phyloP scores from a whole-genome alignment of 2,888 invertebrate genomes.

The Calliphora vomitoria region DNA sequence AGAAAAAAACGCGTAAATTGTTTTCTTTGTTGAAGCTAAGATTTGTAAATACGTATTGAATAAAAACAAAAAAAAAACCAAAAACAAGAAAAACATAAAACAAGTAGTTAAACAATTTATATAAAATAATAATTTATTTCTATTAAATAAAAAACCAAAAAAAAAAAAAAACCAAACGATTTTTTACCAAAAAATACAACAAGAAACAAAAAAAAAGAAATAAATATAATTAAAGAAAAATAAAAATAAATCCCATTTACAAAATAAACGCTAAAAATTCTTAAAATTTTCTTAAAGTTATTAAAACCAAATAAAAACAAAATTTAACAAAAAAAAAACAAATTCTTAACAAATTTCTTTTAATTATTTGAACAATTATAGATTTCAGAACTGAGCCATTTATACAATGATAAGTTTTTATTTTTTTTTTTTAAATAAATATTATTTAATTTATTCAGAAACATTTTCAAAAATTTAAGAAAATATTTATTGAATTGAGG shows the following conservation, averaged over 20 bases:
- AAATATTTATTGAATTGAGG: background rate
- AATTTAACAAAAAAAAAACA: conserved; percentile 64
- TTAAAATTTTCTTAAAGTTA: conserved; percentile 65
- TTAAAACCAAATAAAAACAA: conserved; percentile 68
- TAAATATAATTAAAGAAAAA: conserved; percentile 11
- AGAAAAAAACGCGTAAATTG: conserved; percentile 68
- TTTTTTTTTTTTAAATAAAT: background rate
- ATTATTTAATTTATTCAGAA: background rate
- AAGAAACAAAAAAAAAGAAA: conserved; percentile 41
- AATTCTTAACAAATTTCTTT: conserved; percentile 48
- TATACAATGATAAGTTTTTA: conserved; percentile 3
- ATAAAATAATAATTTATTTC: conserved; percentile 72
- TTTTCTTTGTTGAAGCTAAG: conserved; percentile 72
- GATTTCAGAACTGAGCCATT: conserved; percentile 43
- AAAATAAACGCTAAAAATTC: conserved; percentile 69
- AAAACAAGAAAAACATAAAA: conserved; percentile 53
- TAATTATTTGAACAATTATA: conserved; percentile 16
- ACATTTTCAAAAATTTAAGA: background rate
- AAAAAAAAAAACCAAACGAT: conserved; percentile 71
- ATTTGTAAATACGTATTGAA: conserved; percentile 71
- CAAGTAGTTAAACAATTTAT: conserved; percentile 72
- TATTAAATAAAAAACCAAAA: conserved; percentile 66
- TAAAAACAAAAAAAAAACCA: conserved; percentile 33
- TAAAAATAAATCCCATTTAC: conserved; percentile 63
- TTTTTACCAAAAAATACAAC: conserved; percentile 70